A percentile compares a stretch with the other conserved stretches of the same genome.
These are phyloP conservation scores for Cyprinella venusta DNA, from an alignment of 2,797 vertebrate species.

Conservation along the genomic window DNA sequence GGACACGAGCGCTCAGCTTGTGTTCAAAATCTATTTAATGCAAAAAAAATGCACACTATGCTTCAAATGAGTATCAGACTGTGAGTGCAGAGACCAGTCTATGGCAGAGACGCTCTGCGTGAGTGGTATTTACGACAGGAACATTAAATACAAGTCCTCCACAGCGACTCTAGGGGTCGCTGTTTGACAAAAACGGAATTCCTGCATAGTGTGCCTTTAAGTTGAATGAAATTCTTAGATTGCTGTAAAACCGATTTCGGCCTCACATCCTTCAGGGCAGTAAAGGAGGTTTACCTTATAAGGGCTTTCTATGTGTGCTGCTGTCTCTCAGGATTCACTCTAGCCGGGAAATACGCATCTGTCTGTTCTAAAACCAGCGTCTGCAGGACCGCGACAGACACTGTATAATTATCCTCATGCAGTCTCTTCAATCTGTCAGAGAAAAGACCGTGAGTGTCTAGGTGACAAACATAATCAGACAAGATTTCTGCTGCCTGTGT, in stretches of 20 bases:
- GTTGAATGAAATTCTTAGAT: neutral
- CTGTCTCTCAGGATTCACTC: slow-evolving; percentile 13
- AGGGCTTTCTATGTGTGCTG: slow-evolving; percentile 15
- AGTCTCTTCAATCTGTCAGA: slow-evolving; percentile 2
- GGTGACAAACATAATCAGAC: neutral
- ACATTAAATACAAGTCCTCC: no score
- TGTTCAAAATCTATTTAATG: no score
- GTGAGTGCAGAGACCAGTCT: no score
- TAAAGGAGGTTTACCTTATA: slow-evolving; percentile 26
- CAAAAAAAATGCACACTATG: no score
- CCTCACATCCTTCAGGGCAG: neutral
- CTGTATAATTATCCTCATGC: slow-evolving; percentile 19
- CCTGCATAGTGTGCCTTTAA: no score
- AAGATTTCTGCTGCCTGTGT: neutral
- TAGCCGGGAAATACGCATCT: slow-evolving; percentile 12
- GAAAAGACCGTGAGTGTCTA: neutral
- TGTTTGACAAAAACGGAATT: no score
- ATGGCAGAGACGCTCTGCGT: no score
- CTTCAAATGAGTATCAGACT: no score
- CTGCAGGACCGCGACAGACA: neutral
- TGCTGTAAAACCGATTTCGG: neutral
- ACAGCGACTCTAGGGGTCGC: no score
- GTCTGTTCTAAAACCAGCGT: slow-evolving; percentile 46
- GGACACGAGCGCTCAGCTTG: no score
- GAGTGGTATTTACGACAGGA: no score